These are phyloP conservation scores for Ischnura elegans DNA, from an alignment of 2,888 invertebrate species.

Conservation along the genomic window DNA sequence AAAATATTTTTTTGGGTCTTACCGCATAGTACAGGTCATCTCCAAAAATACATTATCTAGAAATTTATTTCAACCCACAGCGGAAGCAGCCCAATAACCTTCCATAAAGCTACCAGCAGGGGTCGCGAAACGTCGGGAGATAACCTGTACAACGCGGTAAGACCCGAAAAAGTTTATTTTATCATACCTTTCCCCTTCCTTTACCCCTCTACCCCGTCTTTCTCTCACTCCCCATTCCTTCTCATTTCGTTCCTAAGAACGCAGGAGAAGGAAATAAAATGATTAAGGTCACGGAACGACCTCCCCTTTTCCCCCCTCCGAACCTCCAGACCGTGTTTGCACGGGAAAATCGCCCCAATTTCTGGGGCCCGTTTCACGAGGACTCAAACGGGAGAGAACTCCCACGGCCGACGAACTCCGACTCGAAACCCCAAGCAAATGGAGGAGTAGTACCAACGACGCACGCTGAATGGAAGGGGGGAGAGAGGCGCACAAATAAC, in stretches of 20 bases:
- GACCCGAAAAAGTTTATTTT: too few relatives aligned
- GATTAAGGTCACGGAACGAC: slow-evolving; percentile 15
- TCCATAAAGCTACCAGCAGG: too few relatives aligned
- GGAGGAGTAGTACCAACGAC: not conserved
- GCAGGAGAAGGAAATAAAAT: not conserved
- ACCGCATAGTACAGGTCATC: too few relatives aligned
- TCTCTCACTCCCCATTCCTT: not conserved
- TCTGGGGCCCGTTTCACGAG: not conserved
- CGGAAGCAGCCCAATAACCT: too few relatives aligned
- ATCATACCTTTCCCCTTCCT: too few relatives aligned
- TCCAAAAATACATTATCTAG: too few relatives aligned
- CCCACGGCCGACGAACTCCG: not conserved
- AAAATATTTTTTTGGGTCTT: too few relatives aligned
- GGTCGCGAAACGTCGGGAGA: too few relatives aligned
- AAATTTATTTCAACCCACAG: too few relatives aligned
- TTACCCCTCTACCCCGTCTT: not conserved
- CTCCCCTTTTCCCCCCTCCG: too few relatives aligned
- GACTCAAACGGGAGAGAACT: not conserved
- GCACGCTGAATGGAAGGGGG: not conserved
- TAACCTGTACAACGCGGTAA: too few relatives aligned
- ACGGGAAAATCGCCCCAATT: slow-evolving; percentile 15
- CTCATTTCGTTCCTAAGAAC: not conserved
- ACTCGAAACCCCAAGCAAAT: not conserved
- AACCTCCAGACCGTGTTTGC: not conserved
- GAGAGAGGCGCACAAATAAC: not conserved